These are phyloP conservation scores for Orestias chungarensis DNA, from an alignment of 2,797 vertebrate species.

Conservation along the genomic window DNA sequence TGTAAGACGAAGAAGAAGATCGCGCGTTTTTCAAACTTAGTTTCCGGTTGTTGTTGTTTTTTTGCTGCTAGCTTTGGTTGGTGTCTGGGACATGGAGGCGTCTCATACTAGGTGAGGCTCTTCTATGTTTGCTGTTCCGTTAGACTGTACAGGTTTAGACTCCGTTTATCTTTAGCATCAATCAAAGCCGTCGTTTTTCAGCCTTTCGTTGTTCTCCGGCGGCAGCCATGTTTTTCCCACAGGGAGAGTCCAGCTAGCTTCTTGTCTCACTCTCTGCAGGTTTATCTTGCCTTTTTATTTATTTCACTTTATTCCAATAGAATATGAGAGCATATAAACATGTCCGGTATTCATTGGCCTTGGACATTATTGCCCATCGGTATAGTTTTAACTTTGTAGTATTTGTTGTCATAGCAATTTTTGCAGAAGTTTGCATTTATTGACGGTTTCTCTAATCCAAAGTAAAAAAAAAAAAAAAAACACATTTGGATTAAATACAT, in stretches of 20 bases:
- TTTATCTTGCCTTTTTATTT: neutral
- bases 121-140: fast-evolving
- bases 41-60: slow-evolving; percentile 41
- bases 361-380: too few species aligned
- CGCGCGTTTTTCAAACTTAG: slow-evolving; percentile 66
- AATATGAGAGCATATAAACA: neutral
- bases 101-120: slow-evolving; percentile 31
- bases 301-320: neutral
- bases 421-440: neutral
- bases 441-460: neutral
- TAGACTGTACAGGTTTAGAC: fast-evolving
- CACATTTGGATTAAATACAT: neutral
- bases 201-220: too few species aligned
- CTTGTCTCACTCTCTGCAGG: neutral
- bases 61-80: neutral
- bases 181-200: neutral
- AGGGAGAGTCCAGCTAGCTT: neutral
- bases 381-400: neutral
- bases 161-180: neutral
- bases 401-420: neutral
- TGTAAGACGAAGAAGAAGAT: slow-evolving; percentile 33
- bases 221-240: neutral
- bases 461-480: neutral
- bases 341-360: neutral
- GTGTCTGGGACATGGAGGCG: slow-evolving; percentile 39